Base-by-base conservation (phyloP, 2,888 invertebrate genomes). In the Noctua janthe region DNA sequence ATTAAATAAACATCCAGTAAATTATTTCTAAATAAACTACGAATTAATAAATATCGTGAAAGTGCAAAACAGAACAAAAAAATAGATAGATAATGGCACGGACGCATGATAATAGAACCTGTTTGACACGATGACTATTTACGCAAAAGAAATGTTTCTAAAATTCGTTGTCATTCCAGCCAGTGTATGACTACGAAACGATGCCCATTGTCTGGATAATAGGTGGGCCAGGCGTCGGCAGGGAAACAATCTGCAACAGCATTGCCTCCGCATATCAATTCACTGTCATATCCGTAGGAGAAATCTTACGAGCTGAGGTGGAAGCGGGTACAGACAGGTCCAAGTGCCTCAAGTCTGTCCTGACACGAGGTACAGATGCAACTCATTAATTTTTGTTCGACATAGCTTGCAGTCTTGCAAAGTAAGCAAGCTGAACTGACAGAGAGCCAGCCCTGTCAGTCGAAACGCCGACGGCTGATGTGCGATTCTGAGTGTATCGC, bases 281-380 rank as follows among this genome's bases (percentile, higher is more conserved):
- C 97, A 98, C 98, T 20, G 99, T 99, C 95, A 97, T 99, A 84
- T 99, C 99, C 80, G 98, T 98, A 47, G 99, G 99, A 1, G 99
- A 99, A 96, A 97, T 99, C 80, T 97, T 99, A 72, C 97, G 99
- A 66, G 98, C 98, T 10, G 99, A 99, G 97, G 98, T 98, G 5
- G 97, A 98, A 70, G 98, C 98, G 49, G 99, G 99, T 43, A 99
- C 99, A 15, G 97, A 98, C 3, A 97, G 99, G 82, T 99, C 99
- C 29, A 98, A 98, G 92, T 97, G 98, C 85, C 97, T 99, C 74
- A 98, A 98, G 62, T 98, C 98, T 62, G 98, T 99, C 79, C 99
- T 99, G 99, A 98, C 98, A 91, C 97, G 98, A 94, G 98, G 99
- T 97, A 85, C 7, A n/a, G 20, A 51, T 20, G 11, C 15, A 20